Base-by-base conservation (phyloP, 92 coral and sea anemone genomes). In the Virgularia gustaviana region DNA sequence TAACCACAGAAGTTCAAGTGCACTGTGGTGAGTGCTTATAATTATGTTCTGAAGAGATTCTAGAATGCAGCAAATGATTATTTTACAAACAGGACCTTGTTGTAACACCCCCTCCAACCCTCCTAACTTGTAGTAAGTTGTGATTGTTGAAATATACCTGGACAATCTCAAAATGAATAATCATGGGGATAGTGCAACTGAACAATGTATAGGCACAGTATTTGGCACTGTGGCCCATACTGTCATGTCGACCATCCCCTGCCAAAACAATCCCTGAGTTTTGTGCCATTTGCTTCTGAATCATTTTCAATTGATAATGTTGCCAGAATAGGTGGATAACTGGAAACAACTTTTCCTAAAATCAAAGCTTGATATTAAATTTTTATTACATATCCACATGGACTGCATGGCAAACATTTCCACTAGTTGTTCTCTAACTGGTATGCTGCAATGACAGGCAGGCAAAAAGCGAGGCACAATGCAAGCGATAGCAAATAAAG, bases 211-310 rank as follows among this genome's bases (percentile, higher is more conserved):
- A 47, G 55, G 55, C 55, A 47, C 55, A 47, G 55, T 15, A 47
- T 47, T 47, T 47, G 55, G 55, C 55, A 47, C 55, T 47, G 22
- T 47, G 55, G 20, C 55, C 55, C 55, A 47, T 47, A 47, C 55
- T 47, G 22, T 47, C 55, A 47, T 47, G 55, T 47, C 55, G 55
- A 19, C 55, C 55, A 47, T 47, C 55, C 55, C 55, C 6, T 47
- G 55, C 55, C 15, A 47, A 15, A 25, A 47, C 55, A 47, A 47
- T 25, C 22, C 55, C 55, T 15, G 20, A 19, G 22, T 47, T 47
- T 15, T 15, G 15, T 47, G 15, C 18, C 22, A 15, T 47, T 25
- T 15, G 55, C 22, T 47, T 47, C 55, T 47, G 5, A 4, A 47
- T 47, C 55, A 47, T 15, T 47, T 19, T 15, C 22, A 15, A 15